These are phyloP conservation scores for Brachionus manjavacas DNA, from an alignment of 1,140 invertebrate genomes.

Conservation along the genomic window DNA sequence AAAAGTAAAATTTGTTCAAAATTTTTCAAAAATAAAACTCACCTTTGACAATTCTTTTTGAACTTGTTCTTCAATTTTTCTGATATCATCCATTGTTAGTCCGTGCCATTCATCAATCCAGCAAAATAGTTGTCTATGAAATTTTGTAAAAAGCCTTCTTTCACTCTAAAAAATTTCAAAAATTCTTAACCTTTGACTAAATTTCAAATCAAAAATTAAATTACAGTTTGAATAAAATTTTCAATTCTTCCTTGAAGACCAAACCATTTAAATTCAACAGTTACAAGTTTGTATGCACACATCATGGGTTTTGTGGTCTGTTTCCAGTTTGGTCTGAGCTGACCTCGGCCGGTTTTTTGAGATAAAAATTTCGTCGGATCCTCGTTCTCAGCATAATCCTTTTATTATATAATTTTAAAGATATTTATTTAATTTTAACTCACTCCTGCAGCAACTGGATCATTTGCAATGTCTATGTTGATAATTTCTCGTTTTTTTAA, in stretches of 20 bases:
- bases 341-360: slow-evolving; percentile 85
- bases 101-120: slow-evolving; percentile 55
- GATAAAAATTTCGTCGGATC: slow-evolving; percentile 86
- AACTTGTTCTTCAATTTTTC: slow-evolving; percentile 49
- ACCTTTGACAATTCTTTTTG: slow-evolving; percentile 29
- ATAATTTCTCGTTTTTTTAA: slow-evolving; percentile 80
- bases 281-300: slow-evolving; percentile 95
- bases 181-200: too few relatives aligned
- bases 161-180: not conserved
- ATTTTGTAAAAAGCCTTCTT: slow-evolving; percentile 78
- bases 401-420: not conserved
- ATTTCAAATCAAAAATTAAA: not conserved
- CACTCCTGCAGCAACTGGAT: slow-evolving; percentile 55
- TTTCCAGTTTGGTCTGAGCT: slow-evolving; percentile 64
- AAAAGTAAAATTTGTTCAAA: not conserved
- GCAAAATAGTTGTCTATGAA: slow-evolving; percentile 90
- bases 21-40: not conserved
- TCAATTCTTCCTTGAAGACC: slow-evolving; percentile 90
- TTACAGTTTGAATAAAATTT: slow-evolving; percentile 63
- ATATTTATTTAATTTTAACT: not conserved
- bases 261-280: slow-evolving; percentile 98
- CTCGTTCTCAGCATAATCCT: slow-evolving; percentile 81
- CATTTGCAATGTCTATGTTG: slow-evolving; percentile 90
- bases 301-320: slow-evolving; percentile 26
- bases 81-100: slow-evolving; percentile 55